Base-by-base conservation (phyloP, 1,140 invertebrate genomes). In the Lordiphosa clarofinis region DNA sequence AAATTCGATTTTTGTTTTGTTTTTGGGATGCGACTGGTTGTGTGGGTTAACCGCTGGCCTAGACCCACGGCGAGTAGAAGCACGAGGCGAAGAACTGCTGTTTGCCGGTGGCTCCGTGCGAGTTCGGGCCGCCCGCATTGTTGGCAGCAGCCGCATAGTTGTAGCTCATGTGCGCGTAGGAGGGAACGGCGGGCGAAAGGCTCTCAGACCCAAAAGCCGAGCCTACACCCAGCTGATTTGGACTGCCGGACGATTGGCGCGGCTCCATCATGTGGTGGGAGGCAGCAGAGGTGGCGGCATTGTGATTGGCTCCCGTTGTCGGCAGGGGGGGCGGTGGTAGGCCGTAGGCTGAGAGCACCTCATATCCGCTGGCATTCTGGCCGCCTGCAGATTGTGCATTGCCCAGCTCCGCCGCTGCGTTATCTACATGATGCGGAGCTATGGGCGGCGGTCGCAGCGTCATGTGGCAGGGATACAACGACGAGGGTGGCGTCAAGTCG, bases 41-140 rank as follows among this genome's bases (percentile, higher is more conserved):
- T 15, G 21, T 9, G 8, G 10, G 11, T 39, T 7, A 31, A 31
- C 28, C 28, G 28, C 28, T 8, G 28, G 19, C 19, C 36, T 79
- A 88, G 7, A 86, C 86, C 86, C 86, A 88, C 11, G 86, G 86
- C n/a, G 86, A 88, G 37, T 88, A 88, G 15, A 88, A 88, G 40
- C 86, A 88, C 4, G 86, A 88, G 1, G 86, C 86, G 19, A 88
- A 88, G 38, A 88, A 88, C 46, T 88, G 86, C 40, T 88, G 86
- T 28, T 87, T 87, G 40, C 86, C 86, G 6, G 56, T 35, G 8
- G 78, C 33, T 7, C 53, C 69, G 35, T 84, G 74, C 4, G 68
- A 44, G 9, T 57, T 73, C 6, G 33, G 56, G 3, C 47, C 37
- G 12, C 33, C 38, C 4, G 76, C 42, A 13, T 60, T 61, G 36